phyloP scores from a whole-genome alignment of 2,888 invertebrate genomes.

The Apantesis nais region DNA sequence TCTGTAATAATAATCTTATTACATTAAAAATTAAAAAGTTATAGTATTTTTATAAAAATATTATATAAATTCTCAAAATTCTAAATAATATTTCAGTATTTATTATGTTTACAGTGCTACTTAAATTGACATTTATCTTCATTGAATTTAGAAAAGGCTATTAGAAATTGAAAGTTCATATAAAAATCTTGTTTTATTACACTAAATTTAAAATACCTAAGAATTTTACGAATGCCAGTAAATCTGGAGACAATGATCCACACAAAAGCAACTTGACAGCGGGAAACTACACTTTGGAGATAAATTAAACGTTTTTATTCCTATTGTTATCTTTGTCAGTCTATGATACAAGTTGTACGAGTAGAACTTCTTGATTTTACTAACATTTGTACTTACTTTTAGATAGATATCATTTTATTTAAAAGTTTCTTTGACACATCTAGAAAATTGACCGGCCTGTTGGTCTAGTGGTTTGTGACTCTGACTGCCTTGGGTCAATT shows the following conservation, averaged over 20 bases:
- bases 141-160: constrained; percentile 38
- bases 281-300: constrained; percentile 48
- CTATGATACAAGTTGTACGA: constrained; percentile 56
- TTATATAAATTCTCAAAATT: not conserved
- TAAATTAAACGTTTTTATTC: constrained; percentile 64
- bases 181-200: constrained; percentile 55
- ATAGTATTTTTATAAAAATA: not conserved
- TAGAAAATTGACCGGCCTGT: too few species aligned
- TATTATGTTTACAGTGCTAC: constrained; percentile 35
- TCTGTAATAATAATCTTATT: too few species aligned
- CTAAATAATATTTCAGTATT: not conserved
- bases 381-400: not conserved
- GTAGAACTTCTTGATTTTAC: constrained; percentile 21
- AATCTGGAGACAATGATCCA: constrained; percentile 44
- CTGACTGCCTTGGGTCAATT: too few species aligned
- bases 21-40: not conserved
- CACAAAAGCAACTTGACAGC: constrained; percentile 49
- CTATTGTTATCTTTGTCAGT: constrained; percentile 49
- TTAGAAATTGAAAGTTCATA: constrained; percentile 48
- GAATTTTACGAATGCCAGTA: constrained; percentile 45
- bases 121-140: constrained; percentile 35
- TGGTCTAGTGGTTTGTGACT: too few species aligned
- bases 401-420: not conserved
- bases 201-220: constrained; percentile 46
- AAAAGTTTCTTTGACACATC: too few species aligned